Evolutionary conservation across 2,888 invertebrate genomes (phyloP), one percentile per base, ranked within the genome.

Genomic region (Hypselothyrea guttata): DNA sequence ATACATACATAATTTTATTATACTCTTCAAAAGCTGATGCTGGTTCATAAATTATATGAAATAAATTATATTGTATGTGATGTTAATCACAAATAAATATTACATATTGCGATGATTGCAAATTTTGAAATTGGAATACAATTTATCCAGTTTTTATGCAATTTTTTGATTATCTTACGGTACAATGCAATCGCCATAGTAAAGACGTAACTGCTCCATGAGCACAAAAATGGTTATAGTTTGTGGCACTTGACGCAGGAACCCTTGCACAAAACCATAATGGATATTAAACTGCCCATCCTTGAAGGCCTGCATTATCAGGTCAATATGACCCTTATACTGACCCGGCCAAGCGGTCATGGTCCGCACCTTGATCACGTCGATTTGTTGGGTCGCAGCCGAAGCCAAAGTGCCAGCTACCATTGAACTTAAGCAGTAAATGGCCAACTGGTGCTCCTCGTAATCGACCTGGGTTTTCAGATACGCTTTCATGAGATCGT

Each of bases 331-430:
- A 68, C 93, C 94, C 73, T 92, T 93, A 86, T 95, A 96, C 91
- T 97, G 96, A 28, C 97, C 98, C 1, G 97, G 96, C 83, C 94
- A 94, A 1, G 98, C 97, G 90, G 98, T 99, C 99, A 99, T 99
- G 64, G 97, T 94, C 75, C 99, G 92, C 1, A 99, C 99, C 90
- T 99, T 99, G 71, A 99, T 91, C 2, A 99, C 99, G 90, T 98
- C 98, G 60, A 99, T 91, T 1, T 99, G 99, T 90, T 98, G 98
- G 0, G 98, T 98, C 83, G 99, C 90, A 2, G 86, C 85, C 34
- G 88, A 88, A 4, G 89, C 89, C 16, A 88, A 86, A 0, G 86
- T 86, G 91, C 95, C 94, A 90, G 97, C 97, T 42, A 93, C 91
- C 67, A 97, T 92, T 90, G 98, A 98, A 12, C 97, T 93, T 0